Base-by-base conservation (phyloP, 2,888 invertebrate genomes). In the Merodon equestris region DNA sequence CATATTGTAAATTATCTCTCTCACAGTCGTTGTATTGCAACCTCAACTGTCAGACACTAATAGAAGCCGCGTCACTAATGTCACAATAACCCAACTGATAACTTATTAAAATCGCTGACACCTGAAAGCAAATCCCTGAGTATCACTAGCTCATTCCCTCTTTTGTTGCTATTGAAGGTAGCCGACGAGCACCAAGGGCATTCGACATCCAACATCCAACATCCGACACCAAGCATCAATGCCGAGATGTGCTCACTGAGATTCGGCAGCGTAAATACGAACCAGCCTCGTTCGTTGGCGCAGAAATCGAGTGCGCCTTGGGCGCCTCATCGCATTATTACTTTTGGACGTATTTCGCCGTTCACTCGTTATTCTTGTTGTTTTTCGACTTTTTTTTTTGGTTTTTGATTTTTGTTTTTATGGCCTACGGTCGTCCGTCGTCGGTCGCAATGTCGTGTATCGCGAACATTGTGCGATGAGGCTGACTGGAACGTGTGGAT, bases 61-160 rank as follows among this genome's bases (percentile, higher is more conserved):
- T 60, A 19, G 61, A 71, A 56, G 70, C 71, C 71, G 27, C 50
- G 56, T 34, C 77, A 73, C 72, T 77, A 73, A 67, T 73, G 61
- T 51, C 56, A 60, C 64, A 74, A 68, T 74, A 79, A 68, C 82
- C 72, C 67, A 66, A 44, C 68, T 85, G 73, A 71, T 81, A 83
- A 82, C 82, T 83, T 84, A 82, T 83, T 82, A 83, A 84, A 85
- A 84, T 83, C 82, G 82, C 84, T 86, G 85, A 86, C 85, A 85
- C 84, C 82, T 85, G 85, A 86, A 86, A 85, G 85, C 85, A 84
- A 86, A 85, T 86, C 79, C 53, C 54, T 57, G 27, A 27, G 27
- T 64, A 68, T 56, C 68, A 64, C 64, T 53, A 44, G 44, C 77
- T 63, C 68, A 63, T 44, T 63, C 63, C 51, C 57, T 13, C 36